Percentiles rank a stretch among this genome's conserved stretches.
These are phyloP conservation scores for Hydrolagus affinis DNA, from an alignment of 2,113 vertebrate species.

Conservation along the genomic window DNA sequence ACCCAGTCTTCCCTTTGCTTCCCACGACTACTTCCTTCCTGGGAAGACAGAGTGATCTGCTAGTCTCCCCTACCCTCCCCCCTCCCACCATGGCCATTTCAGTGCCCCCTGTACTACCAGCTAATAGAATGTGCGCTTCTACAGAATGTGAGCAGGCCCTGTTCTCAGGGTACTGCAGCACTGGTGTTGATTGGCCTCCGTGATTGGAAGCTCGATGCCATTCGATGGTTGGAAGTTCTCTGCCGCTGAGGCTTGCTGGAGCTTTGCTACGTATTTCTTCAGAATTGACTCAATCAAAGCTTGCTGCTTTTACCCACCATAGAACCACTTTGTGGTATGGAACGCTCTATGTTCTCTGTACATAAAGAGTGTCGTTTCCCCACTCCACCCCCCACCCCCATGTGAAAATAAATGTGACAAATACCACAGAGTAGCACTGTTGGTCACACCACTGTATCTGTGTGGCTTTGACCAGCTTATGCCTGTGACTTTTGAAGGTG, in stretches of 20 bases:
- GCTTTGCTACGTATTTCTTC: too few species aligned
- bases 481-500: not conserved
- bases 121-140: not conserved
- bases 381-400: not conserved
- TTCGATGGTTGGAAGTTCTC: too few species aligned
- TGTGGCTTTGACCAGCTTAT: constrained; percentile 6
- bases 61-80: not conserved
- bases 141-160: not conserved
- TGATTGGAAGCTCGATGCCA: too few species aligned
- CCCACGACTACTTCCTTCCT: not conserved
- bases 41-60: not conserved
- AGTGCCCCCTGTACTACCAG: not conserved
- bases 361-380: not conserved
- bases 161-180: not conserved
- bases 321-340: constrained; percentile 23
- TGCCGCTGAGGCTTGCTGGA: too few species aligned
- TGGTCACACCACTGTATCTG: not conserved
- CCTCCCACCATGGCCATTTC: not conserved
- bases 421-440: not conserved
- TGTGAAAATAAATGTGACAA: constrained; percentile 4
- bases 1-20: not conserved
- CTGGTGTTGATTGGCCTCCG: not conserved
- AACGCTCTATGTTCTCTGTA: not conserved
- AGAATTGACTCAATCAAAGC: too few species aligned
- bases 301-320: not conserved